Percentiles rank a stretch among this genome's conserved stretches.
Evolutionary conservation across 2,797 vertebrate genomes (phyloP).

Genomic region (Myotis myotis): DNA sequence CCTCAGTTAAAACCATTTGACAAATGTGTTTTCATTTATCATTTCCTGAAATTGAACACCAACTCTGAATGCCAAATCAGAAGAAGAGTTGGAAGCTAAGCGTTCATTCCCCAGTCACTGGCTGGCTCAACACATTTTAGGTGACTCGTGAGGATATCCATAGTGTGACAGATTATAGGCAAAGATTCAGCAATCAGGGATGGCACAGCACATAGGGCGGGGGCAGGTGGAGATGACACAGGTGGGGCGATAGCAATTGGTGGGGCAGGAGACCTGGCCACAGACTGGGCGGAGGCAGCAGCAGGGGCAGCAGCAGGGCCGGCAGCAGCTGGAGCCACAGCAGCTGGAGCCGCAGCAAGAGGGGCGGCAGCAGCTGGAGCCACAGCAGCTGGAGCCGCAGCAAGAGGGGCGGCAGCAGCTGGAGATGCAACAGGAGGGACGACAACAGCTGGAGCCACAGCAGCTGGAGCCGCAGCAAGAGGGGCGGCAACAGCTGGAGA

Average conservation of each 20-base stretch:
- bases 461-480: neutral
- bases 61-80: neutral
- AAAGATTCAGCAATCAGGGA: neutral
- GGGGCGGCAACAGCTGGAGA: neutral
- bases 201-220: neutral
- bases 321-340: neutral
- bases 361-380: too few species aligned
- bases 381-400: too few species aligned
- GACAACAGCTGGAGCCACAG: too few species aligned
- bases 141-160: neutral
- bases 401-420: too few species aligned
- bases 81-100: neutral
- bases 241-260: constrained; percentile 14
- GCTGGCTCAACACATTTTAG: neutral
- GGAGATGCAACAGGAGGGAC: too few species aligned
- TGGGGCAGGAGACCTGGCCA: constrained; percentile 27
- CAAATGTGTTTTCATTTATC: neutral
- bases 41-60: neutral
- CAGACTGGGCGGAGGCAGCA: neutral
- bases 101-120: neutral
- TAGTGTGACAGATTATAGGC: neutral
- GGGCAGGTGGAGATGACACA: constrained; percentile 49
- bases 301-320: neutral
- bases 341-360: too few species aligned
- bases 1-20: neutral